Evolutionary conservation across 2,797 vertebrate species (phyloP).

Genomic region (Chiroxiphia lanceolata): DNA sequence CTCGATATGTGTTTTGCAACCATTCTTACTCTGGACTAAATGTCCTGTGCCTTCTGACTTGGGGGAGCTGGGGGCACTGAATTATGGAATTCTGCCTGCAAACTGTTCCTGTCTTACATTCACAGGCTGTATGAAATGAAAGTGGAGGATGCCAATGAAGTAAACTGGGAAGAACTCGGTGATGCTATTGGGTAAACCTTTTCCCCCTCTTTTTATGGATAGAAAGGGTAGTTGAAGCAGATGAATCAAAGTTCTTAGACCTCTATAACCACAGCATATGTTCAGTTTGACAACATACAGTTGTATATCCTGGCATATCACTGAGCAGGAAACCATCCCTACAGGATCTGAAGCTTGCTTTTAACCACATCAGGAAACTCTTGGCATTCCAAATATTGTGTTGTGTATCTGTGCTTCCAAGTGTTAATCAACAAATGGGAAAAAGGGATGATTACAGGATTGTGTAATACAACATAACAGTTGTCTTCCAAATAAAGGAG

Average conservation of each 20-base stretch:
- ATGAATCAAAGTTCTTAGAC: not conserved
- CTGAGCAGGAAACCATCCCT: not conserved
- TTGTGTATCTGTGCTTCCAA: not conserved
- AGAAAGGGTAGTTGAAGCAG: not conserved
- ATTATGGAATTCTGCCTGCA: not conserved
- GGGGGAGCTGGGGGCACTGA: not conserved
- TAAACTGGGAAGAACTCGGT: constrained; percentile 85
- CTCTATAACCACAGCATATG: not conserved
- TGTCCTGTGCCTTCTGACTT: not conserved
- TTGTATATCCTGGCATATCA: not conserved
- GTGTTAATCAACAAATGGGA: not conserved
- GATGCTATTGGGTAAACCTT: constrained; percentile 79
- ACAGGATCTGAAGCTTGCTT: not conserved
- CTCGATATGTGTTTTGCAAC: not conserved
- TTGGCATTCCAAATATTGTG: not conserved
- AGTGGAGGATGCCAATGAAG: constrained; percentile 76
- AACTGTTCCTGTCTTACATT: not conserved
- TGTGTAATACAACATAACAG: not conserved
- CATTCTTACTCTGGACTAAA: not conserved
- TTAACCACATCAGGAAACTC: not conserved
- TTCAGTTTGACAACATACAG: not conserved
- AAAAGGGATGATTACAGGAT: not conserved
- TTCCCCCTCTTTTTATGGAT: not conserved
- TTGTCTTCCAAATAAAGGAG: not conserved
- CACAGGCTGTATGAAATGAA: constrained; percentile 79